Evolutionary conservation across 2,888 invertebrate genomes (phyloP).

Genomic region (Homarus gammarus): DNA sequence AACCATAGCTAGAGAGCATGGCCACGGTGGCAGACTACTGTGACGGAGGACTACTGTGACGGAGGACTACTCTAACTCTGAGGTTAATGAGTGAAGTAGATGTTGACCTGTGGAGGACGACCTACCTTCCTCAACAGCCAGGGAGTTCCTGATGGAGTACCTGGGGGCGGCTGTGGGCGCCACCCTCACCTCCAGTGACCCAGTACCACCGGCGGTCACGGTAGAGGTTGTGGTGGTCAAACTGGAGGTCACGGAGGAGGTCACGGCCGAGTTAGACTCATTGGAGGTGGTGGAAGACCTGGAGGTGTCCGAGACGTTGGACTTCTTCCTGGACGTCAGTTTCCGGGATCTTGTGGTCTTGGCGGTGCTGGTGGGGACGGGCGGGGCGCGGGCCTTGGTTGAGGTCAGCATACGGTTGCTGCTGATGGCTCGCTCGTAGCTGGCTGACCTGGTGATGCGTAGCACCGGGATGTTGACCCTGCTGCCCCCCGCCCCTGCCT

Average conservation of each 20-base stretch:
- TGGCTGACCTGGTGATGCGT: slow-evolving; percentile 43
- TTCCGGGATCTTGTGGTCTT: neutral
- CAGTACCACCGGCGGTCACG: neutral
- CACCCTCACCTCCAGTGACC: neutral
- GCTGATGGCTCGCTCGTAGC: slow-evolving; percentile 67
- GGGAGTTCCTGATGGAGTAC: slow-evolving; percentile 35
- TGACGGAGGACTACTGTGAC: no score
- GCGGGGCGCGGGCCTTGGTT: neutral
- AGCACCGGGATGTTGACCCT: slow-evolving; percentile 34
- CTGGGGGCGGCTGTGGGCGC: slow-evolving; percentile 42
- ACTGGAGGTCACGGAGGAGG: neutral
- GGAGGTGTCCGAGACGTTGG: slow-evolving; percentile 41
- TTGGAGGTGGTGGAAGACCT: slow-evolving; percentile 38
- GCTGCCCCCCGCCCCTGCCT: neutral
- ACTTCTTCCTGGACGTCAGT: slow-evolving; percentile 41
- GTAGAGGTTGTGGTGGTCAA: neutral
- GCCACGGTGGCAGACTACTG: no score
- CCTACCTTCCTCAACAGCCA: slow-evolving; percentile 40
- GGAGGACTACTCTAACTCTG: no score
- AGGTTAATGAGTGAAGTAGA: no score
- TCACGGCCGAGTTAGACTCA: slow-evolving; percentile 21
- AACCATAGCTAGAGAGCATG: no score
- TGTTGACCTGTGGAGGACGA: neutral
- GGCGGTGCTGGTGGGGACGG: neutral
- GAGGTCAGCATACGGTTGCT: slow-evolving; percentile 44